Evolutionary conservation across 2,113 vertebrate genomes (phyloP).

Genomic region (Calidris pygmaea): DNA sequence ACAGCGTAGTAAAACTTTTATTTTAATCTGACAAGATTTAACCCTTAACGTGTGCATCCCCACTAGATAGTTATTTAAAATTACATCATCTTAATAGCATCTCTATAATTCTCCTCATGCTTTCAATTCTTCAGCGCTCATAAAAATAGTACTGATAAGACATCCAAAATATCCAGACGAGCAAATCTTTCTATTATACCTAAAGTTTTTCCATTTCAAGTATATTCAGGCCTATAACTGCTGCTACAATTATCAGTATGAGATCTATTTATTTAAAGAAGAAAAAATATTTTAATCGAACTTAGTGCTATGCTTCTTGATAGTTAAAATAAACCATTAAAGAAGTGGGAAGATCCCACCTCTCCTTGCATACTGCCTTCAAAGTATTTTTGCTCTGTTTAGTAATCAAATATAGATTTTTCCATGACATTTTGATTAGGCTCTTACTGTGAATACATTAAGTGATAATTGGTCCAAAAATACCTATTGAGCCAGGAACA

Average conservation of each 20-base stretch:
- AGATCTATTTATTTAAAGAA: not conserved
- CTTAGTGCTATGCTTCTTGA: not conserved
- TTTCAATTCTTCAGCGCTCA: not conserved
- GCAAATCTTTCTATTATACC: not conserved
- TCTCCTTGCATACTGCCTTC: not conserved
- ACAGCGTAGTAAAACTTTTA: not conserved
- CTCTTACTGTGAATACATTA: constrained; percentile 27
- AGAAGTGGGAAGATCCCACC: not conserved
- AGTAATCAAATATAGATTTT: constrained; percentile 30
- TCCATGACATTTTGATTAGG: constrained; percentile 41
- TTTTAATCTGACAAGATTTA: not conserved
- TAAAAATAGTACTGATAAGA: not conserved
- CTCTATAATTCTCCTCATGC: not conserved
- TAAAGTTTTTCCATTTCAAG: not conserved
- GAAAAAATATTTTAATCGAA: not conserved
- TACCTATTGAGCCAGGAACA: constrained; percentile 28
- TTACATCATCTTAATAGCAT: not conserved
- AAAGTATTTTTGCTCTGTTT: not conserved
- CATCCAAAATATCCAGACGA: not conserved
- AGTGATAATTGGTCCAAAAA: constrained; percentile 46
- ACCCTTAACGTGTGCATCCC: not conserved
- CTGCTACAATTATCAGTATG: not conserved
- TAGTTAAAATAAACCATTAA: not conserved
- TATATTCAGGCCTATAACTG: not conserved
- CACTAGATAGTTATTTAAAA: not conserved